phyloP scores from a whole-genome alignment of 2,113 vertebrate species.

The Eudyptes chrysolophus region DNA sequence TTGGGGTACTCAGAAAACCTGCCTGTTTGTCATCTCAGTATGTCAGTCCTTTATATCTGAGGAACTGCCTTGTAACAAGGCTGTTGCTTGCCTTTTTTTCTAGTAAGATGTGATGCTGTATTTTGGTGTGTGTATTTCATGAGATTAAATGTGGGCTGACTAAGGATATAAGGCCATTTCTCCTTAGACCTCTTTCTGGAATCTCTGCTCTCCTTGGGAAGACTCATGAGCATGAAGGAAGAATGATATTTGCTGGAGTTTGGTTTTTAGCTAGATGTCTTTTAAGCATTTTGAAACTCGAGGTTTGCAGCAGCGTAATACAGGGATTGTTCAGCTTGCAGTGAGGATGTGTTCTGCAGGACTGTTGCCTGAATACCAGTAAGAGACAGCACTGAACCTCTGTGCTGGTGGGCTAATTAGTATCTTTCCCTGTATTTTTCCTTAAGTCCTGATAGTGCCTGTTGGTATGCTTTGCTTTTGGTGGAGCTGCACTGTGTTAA shows the following conservation, averaged over 20 bases:
- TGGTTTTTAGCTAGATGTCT: background rate
- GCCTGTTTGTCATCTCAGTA: background rate
- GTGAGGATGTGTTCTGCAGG: background rate
- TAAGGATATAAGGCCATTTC: background rate
- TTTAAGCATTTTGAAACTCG: background rate
- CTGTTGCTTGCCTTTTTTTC: background rate
- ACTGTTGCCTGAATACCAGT: background rate
- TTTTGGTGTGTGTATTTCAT: background rate
- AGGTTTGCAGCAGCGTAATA: background rate
- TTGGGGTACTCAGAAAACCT: background rate
- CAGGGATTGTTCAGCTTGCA: background rate
- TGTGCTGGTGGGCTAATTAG: background rate
- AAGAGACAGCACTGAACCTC: background rate
- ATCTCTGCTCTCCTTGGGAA: background rate
- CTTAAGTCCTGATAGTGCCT: background rate
- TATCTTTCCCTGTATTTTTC: background rate
- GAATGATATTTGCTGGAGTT: background rate
- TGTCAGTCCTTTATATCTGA: background rate
- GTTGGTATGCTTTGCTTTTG: background rate
- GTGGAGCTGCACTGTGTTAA: background rate
- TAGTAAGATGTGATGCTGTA: background rate
- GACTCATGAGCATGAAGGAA: background rate
- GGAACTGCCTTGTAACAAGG: background rate
- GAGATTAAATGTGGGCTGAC: background rate
- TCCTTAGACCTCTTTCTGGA: background rate